Evolutionary conservation across 2,113 vertebrate species (phyloP).

Genomic region (Elaphurus davidianus): DNA sequence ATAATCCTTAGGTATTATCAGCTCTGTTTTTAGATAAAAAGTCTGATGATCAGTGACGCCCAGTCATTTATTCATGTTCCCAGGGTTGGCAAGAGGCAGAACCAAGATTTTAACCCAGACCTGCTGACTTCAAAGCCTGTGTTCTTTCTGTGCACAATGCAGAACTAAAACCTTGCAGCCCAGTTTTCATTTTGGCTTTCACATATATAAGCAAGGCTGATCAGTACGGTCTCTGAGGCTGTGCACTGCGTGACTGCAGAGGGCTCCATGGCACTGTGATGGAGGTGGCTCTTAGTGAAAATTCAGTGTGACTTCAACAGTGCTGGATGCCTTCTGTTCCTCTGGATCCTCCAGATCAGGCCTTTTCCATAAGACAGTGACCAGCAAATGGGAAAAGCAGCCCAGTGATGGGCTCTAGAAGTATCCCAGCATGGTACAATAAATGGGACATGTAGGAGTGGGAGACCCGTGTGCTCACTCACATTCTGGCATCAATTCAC

Average conservation of each 20-base stretch:
- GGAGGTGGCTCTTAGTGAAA: neutral
- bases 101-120: neutral
- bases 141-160: neutral
- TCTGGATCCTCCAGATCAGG: neutral
- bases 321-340: neutral
- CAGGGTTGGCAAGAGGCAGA: neutral
- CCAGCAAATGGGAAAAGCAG: neutral
- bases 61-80: neutral
- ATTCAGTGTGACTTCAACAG: neutral
- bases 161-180: neutral
- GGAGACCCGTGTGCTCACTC: neutral
- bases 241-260: neutral
- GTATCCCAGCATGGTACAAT: neutral
- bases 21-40: neutral
- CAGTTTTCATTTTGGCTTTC: neutral
- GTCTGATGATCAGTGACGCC: neutral
- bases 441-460: neutral
- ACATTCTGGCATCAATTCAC: neutral
- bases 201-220: neutral
- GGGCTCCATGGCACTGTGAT: accelerated
- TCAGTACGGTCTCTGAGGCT: neutral
- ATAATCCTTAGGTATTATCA: neutral
- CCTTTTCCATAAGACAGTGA: neutral
- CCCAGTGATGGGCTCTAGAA: neutral
- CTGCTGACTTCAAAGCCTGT: neutral